Evolutionary conservation across 2,113 vertebrate genomes (phyloP).

Genomic region (Podarcis cretensis): DNA sequence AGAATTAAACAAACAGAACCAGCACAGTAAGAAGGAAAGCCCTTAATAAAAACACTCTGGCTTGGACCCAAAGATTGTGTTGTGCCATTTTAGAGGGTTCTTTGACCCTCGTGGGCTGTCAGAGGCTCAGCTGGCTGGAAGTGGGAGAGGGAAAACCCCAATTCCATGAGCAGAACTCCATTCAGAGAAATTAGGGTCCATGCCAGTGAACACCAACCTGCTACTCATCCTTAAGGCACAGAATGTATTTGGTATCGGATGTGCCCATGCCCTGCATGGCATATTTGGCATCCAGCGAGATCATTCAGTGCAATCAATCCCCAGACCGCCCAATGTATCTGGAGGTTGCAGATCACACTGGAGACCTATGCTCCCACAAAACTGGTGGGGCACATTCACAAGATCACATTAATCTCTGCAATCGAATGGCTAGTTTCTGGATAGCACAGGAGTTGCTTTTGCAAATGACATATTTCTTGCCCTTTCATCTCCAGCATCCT

Average conservation of each 20-base stretch:
- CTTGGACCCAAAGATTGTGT: background rate
- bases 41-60: rapidly evolving
- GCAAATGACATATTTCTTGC: background rate
- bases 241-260: no score
- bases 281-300: background rate
- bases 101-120: background rate
- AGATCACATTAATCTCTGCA: background rate
- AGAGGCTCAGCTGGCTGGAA: background rate
- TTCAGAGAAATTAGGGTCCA: background rate
- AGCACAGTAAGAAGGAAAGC: background rate
- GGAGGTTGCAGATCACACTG: background rate
- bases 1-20: background rate
- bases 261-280: no score
- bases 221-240: background rate
- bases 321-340: background rate
- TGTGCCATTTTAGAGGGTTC: background rate
- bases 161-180: background rate
- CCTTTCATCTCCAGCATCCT: background rate
- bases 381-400: background rate
- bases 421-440: background rate
- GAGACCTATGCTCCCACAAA: background rate
- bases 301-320: background rate
- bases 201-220: background rate
- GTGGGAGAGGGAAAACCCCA: background rate
- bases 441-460: background rate